Conservation (phyloP, 2,797 vertebrate species). For the Falco novaeseelandiae region DNA sequence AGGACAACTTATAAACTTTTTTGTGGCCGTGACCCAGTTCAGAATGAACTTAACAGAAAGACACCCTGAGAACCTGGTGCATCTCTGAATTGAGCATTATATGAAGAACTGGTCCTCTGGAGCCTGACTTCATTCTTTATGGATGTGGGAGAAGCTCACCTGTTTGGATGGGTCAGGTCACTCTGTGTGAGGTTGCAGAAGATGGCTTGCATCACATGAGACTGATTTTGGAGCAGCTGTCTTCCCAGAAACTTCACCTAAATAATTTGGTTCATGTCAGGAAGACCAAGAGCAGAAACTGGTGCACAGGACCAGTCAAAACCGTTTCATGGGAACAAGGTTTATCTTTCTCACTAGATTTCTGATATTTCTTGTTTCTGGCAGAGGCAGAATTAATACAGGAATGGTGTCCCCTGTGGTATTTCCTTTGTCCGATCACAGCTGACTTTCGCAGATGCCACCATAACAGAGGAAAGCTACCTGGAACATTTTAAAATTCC, state of each 20-base stretch:
- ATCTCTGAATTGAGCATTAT: background rate
- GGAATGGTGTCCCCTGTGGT: background rate
- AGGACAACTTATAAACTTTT: too few relatives aligned
- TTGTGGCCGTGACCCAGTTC: background rate
- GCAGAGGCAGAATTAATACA: background rate
- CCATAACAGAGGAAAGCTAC: background rate
- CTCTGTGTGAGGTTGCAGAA: background rate
- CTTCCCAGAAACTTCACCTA: background rate
- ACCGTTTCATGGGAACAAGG: background rate
- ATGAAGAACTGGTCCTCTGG: background rate
- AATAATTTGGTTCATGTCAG: background rate
- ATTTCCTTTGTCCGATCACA: background rate
- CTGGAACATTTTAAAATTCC: background rate
- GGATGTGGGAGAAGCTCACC: background rate
- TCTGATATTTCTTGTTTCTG: background rate
- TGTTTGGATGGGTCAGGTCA: background rate
- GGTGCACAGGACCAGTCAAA: background rate
- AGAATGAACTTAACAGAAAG: background rate
- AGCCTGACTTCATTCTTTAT: background rate
- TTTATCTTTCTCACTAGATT: background rate
- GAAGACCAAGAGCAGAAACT: background rate
- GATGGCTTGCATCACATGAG: background rate
- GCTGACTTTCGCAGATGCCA: background rate
- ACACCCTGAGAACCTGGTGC: background rate
- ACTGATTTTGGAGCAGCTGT: background rate